Conservation (phyloP, 2,888 invertebrate genomes). For the Athalia circularis region DNA sequence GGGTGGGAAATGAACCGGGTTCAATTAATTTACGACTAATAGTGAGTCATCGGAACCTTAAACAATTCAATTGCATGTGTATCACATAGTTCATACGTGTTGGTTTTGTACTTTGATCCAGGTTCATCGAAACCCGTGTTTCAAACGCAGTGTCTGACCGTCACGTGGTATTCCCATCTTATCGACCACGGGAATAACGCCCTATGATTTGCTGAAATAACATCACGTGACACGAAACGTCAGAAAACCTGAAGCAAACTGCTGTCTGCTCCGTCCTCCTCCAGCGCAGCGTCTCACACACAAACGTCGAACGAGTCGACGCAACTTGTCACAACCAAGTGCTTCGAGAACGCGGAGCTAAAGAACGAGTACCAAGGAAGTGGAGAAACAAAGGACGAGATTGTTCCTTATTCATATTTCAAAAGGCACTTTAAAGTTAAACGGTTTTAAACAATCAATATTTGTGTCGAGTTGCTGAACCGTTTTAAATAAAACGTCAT, state of each 20-base stretch:
- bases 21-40: background rate
- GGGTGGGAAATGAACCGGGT: too few relatives aligned
- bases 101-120: constrained; percentile 34
- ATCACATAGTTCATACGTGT: constrained; percentile 5
- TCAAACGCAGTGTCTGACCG: constrained; percentile 9
- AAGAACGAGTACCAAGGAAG: background rate
- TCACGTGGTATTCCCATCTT: constrained; percentile 27
- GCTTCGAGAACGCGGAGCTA: background rate
- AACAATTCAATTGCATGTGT: background rate
- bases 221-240: constrained; percentile 35
- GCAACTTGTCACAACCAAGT: background rate
- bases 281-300: background rate
- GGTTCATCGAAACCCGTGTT: constrained; percentile 30
- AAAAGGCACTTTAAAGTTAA: background rate
- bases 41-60: constrained; percentile 16
- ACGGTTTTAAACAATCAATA: background rate
- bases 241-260: constrained; percentile 16
- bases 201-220: background rate
- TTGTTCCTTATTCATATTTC: background rate
- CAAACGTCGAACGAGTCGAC: background rate
- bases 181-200: constrained; percentile 16
- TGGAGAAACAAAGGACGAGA: constrained; percentile 10
- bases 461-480: background rate
- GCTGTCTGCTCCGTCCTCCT: background rate
- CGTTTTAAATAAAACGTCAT: too few relatives aligned